Evolutionary conservation across 2,888 invertebrate species (phyloP).

Genomic region (Mycalesis mineus): DNA sequence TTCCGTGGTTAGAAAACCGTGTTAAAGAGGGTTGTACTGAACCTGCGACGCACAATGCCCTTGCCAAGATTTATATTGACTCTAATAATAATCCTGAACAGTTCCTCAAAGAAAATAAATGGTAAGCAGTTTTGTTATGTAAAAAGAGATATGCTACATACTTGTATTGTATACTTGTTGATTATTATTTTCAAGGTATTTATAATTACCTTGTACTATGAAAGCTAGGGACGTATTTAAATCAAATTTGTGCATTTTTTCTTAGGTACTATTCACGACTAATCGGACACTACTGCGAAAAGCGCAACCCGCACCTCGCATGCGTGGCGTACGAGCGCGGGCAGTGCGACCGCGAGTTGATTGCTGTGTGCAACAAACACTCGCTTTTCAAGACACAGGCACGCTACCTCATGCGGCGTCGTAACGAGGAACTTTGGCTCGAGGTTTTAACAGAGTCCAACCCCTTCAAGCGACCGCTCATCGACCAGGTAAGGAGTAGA

Average conservation of each 20-base stretch:
- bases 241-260: neutral
- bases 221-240: no score
- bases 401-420: conserved; percentile 94
- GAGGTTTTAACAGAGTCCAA: conserved; percentile 95
- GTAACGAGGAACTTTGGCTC: conserved; percentile 97
- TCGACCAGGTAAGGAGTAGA: conserved; percentile 84
- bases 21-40: conserved; percentile 98
- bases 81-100: conserved; percentile 99
- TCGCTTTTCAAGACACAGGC: conserved; percentile 99
- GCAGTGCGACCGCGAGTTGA: conserved; percentile 97
- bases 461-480: conserved; percentile 94
- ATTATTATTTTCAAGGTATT: no score
- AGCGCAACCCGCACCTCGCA: conserved; percentile 98
- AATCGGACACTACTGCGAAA: conserved; percentile 99
- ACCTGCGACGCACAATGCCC: conserved; percentile 98
- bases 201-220: no score
- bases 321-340: conserved; percentile 99
- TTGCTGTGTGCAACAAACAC: conserved; percentile 99
- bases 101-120: conserved; percentile 91
- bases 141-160: no score
- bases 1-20: conserved; percentile 98
- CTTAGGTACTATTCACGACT: conserved; percentile 94
- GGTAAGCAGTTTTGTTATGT: conserved; percentile 55
- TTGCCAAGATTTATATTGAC: conserved; percentile 99
- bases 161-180: no score